Percentiles rank a stretch among this genome's conserved stretches.
phyloP scores from a whole-genome alignment of 2,797 vertebrate genomes.

The Paguma larvata region DNA sequence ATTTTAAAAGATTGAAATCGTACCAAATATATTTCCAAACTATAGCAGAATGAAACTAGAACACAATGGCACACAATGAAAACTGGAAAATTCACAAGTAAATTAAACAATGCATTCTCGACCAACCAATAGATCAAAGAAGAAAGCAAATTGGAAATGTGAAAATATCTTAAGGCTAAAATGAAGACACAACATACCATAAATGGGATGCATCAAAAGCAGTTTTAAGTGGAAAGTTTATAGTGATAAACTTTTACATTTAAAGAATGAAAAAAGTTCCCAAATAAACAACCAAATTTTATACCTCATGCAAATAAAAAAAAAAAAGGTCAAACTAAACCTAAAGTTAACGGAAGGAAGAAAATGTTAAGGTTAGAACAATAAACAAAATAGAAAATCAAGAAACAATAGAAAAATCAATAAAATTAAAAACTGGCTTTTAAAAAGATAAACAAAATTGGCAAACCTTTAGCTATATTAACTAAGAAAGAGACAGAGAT shows the following conservation, averaged over 20 bases:
- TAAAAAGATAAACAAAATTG: background rate
- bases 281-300: background rate
- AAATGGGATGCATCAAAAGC: background rate
- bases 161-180: background rate
- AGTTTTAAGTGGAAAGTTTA: background rate
- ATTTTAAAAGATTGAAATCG: background rate
- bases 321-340: background rate
- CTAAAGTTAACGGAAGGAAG: background rate
- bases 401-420: background rate
- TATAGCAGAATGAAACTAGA: background rate
- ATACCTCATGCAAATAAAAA: background rate
- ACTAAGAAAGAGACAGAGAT: background rate
- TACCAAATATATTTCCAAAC: background rate
- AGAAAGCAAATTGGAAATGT: background rate
- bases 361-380: background rate
- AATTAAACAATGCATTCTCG: background rate
- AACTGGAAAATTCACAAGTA: slow-evolving; percentile 1
- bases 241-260: background rate
- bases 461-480: background rate
- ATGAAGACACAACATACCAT: background rate
- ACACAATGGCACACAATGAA: background rate
- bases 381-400: background rate
- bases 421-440: background rate
- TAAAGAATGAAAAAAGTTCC: background rate
- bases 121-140: background rate